phyloP scores from a whole-genome alignment of 1,140 invertebrate species.

The Lordiphosa clarofinis region DNA sequence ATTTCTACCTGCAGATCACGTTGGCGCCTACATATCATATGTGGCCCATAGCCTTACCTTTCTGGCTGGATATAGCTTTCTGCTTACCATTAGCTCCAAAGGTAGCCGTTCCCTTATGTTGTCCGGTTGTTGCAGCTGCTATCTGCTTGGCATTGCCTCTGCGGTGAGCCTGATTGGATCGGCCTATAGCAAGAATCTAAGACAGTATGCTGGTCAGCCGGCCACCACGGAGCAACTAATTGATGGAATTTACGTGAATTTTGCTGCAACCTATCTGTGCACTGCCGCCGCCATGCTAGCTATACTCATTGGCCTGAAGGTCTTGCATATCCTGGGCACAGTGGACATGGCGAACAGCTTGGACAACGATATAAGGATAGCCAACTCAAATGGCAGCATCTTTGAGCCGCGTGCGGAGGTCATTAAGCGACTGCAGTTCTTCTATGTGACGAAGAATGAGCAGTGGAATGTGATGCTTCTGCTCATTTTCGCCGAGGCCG shows the following conservation, averaged over 20 bases:
- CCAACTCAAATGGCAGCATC: conserved; percentile 68
- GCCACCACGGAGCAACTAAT: conserved; percentile 42
- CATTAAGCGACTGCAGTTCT: conserved; percentile 70
- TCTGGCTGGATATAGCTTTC: conserved; percentile 65
- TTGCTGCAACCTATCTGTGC: conserved; percentile 64
- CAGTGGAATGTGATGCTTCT: conserved; percentile 67
- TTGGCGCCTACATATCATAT: conserved; percentile 71
- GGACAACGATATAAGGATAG: conserved; percentile 70
- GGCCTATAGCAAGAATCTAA: conserved; percentile 50
- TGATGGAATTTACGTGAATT: conserved; percentile 68
- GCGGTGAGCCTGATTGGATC: conserved; percentile 63
- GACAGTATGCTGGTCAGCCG: conserved; percentile 29
- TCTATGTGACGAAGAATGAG: conserved; percentile 74
- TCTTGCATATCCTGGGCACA: conserved; percentile 56
- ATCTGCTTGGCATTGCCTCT: conserved; percentile 63
- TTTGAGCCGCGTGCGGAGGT: conserved; percentile 62
- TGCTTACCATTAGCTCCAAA: conserved; percentile 62
- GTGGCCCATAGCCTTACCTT: conserved; percentile 69
- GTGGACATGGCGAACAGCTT: conserved; percentile 65
- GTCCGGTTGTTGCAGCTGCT: conserved; percentile 60
- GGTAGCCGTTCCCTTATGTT: conserved; percentile 50
- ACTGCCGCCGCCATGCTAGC: conserved; percentile 50
- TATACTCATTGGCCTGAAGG: conserved; percentile 62
- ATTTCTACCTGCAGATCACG: conserved; percentile 45
- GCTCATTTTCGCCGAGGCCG: conserved; percentile 63